phyloP scores from a whole-genome alignment of 2,797 vertebrate genomes.

The Pseudomugil tenellus region DNA sequence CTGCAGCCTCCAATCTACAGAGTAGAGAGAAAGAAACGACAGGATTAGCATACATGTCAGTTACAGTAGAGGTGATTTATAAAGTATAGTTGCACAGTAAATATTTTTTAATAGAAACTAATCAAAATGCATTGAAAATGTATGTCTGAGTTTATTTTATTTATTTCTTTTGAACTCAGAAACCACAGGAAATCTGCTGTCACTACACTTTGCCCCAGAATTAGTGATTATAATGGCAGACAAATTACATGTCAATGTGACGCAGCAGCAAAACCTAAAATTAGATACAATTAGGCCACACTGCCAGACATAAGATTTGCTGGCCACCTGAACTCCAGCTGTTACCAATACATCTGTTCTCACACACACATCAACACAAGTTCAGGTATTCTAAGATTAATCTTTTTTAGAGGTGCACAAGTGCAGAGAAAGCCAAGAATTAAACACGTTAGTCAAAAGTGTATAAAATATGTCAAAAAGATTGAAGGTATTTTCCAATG shows the following conservation, averaged over 20 bases:
- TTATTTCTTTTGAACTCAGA: background rate
- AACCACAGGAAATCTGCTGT: conserved; percentile 13
- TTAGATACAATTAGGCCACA: conserved; percentile 69
- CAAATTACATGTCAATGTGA: conserved; percentile 53
- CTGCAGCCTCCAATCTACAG: conserved; percentile 93
- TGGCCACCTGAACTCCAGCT: conserved; percentile 46
- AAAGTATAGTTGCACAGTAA: background rate
- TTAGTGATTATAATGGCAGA: conserved; percentile 36
- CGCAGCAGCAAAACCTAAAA: conserved; percentile 60
- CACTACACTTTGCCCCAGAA: conserved; percentile 36
- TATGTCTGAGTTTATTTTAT: background rate
- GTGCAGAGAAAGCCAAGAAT: conserved; percentile 10
- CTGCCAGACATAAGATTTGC: conserved; percentile 50
- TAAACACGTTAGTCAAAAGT: background rate
- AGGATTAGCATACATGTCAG: conserved; percentile 18
- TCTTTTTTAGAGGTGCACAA: conserved; percentile 35
- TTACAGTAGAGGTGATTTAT: background rate
- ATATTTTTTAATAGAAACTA: background rate
- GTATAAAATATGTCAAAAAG: background rate
- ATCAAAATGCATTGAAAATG: background rate
- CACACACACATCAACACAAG: conserved; percentile 29
- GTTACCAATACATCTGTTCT: conserved; percentile 59
- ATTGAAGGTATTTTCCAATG: background rate
- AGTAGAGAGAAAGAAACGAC: conserved; percentile 34
- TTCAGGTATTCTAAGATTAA: conserved; percentile 19